Base-by-base conservation (phyloP, 2,113 vertebrate genomes). In the Heterotis niloticus region DNA sequence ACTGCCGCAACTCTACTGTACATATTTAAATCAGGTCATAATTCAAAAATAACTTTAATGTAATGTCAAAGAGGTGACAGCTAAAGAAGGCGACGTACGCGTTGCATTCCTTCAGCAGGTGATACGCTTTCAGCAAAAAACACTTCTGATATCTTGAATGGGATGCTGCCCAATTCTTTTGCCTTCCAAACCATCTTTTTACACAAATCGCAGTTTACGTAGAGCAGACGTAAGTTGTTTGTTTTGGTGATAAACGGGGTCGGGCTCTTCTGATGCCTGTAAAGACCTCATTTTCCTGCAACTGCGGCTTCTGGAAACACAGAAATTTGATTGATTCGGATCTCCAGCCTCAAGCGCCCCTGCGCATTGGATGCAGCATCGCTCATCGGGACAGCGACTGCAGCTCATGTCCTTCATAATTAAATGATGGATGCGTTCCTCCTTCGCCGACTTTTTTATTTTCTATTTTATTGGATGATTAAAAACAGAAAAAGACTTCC, bases 381-480 rank as follows among this genome's bases (percentile, higher is more conserved):
- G 23, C n/a, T 65, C 44, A 66, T 66, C n/a, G 26, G 44, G 62
- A 66, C 62, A 65, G 20, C 26, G 29, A 17, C 65, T 77, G 34
- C 24, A n/a, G 34, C 52, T 77, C 65, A 77, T 77, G 62, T 52
- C 5, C 13, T 52, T n/a, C 18, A n/a, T 52, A 66, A 77, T 66
- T 54, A 13, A 23, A 65, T 52, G 34, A 77, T 52, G 16, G 52
- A 52, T 54, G 62, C 7, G 24, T 77, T 34, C 9, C 64, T 76
- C 60, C 28, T 1, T 51, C 70, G 23, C 29, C n/a, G 75, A 51
- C 34, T 64, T 76, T 76, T 52, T 59, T 17, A 57, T 26, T 59
- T 74, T 74, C 24, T 52, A 57, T 59, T 26, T 74, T 56, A 26
- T 74, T 74, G n/a, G 13, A n/a, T 59, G 54, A 73, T 66, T 24